phyloP scores from a whole-genome alignment of 2,888 invertebrate species.

The Keiferia lycopersicella region DNA sequence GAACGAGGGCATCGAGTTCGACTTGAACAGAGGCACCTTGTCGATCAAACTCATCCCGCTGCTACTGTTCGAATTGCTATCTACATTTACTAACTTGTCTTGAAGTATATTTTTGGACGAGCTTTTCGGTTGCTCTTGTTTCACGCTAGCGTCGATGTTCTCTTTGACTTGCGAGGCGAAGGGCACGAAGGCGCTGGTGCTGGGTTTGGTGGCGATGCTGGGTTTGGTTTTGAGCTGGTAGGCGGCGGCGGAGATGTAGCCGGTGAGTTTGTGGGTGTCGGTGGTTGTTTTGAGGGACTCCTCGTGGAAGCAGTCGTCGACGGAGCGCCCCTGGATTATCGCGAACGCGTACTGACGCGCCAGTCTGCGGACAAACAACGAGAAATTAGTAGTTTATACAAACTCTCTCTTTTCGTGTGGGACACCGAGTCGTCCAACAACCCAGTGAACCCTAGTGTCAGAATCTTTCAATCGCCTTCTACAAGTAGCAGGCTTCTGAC shows the following conservation, averaged over 20 bases:
- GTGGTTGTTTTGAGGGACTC: constrained; percentile 63
- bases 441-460: no score
- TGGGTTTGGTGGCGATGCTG: constrained; percentile 44
- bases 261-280: constrained; percentile 65
- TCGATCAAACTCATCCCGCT: constrained; percentile 60
- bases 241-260: constrained; percentile 74
- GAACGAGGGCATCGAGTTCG: constrained; percentile 72
- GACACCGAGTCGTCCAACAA: no score
- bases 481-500: no score
- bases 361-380: constrained; percentile 61
- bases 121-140: constrained; percentile 60
- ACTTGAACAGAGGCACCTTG: constrained; percentile 59
- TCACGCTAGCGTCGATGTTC: constrained; percentile 55
- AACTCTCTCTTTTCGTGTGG: no score
- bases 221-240: constrained; percentile 59
- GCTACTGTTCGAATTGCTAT: constrained; percentile 64
- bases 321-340: constrained; percentile 83
- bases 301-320: constrained; percentile 83
- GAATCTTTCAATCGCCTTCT: no score
- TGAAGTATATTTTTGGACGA: constrained; percentile 69
- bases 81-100: constrained; percentile 74
- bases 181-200: constrained; percentile 42
- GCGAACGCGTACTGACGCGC: constrained; percentile 84
- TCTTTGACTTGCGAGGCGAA: constrained; percentile 66
- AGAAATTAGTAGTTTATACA: neutral